phyloP scores from a whole-genome alignment of 2,888 invertebrate genomes.

The Lacanobia wlatinum region DNA sequence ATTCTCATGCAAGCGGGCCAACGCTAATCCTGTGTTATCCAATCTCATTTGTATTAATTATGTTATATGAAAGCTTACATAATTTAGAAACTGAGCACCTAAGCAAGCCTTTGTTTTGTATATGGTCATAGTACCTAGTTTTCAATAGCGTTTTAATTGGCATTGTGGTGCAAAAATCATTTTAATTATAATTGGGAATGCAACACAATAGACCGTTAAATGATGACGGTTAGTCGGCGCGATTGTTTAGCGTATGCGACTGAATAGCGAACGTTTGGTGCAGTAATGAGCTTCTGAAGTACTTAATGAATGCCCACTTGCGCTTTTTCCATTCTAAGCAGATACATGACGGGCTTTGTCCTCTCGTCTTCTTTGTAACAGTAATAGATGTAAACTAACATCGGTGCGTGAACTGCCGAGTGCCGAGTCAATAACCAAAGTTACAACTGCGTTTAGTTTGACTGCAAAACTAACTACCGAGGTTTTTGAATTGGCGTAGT shows the following conservation, averaged over 20 bases:
- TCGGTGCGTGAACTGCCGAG: conserved; percentile 8
- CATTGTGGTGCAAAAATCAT: conserved; percentile 73
- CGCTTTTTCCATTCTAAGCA: conserved; percentile 70
- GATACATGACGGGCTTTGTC: conserved; percentile 55
- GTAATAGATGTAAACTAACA: conserved; percentile 40
- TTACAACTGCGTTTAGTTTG: conserved; percentile 7
- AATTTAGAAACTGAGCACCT: conserved; percentile 55
- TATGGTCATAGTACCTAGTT: conserved; percentile 49
- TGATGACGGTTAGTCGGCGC: conserved; percentile 78
- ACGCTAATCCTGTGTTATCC: conserved; percentile 35
- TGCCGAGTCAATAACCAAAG: conserved; percentile 11
- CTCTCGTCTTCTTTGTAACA: conserved; percentile 43
- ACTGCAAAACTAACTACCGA: conserved; percentile 41
- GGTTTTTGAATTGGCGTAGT: conserved; percentile 37
- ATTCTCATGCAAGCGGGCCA: conserved; percentile 64
- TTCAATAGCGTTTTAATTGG: conserved; percentile 74
- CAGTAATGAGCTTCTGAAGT: conserved; percentile 82
- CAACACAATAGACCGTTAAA: conserved; percentile 82
- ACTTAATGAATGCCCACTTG: conserved; percentile 79
- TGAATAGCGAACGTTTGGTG: conserved; percentile 82
- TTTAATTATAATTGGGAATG: conserved; percentile 81
- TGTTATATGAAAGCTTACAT: conserved; percentile 45
- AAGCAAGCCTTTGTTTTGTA: conserved; percentile 55
- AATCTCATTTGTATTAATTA: conserved; percentile 62
- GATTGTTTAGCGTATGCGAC: conserved; percentile 81